Evolutionary conservation across 2,113 vertebrate species (phyloP).

Genomic region (Pygoscelis antarcticus): DNA sequence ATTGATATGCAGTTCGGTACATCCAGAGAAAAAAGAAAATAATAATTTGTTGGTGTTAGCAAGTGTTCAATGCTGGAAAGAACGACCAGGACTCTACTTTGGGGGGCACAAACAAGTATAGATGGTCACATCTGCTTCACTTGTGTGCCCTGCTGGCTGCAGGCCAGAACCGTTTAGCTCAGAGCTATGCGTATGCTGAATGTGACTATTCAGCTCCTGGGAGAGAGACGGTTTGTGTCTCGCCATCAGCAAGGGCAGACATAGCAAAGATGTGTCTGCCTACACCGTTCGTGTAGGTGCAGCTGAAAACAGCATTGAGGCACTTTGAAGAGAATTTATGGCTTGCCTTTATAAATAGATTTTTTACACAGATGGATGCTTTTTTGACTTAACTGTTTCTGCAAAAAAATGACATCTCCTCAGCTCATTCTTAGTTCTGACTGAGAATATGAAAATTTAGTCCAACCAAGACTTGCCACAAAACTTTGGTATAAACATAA

Average conservation of each 20-base stretch:
- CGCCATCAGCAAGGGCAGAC: not conserved
- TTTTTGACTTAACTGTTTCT: not conserved
- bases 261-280: not conserved
- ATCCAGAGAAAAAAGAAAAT: slow-evolving; percentile 18
- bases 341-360: not conserved
- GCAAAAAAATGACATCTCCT: not conserved
- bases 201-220: not conserved
- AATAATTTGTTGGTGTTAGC: not conserved
- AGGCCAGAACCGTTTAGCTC: not conserved
- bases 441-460: not conserved
- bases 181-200: not conserved
- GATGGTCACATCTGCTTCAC: not conserved
- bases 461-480: not conserved
- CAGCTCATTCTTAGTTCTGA: not conserved
- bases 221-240: not conserved
- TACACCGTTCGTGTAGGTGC: not conserved
- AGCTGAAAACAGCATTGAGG: not conserved
- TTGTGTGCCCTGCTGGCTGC: not conserved
- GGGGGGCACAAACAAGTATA: not conserved
- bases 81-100: not conserved
- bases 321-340: not conserved
- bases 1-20: slow-evolving; percentile 13
- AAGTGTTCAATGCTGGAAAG: not conserved
- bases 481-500: not conserved
- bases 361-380: not conserved